Conservation (phyloP, 2,113 vertebrate species). For the Parotia lawesii region DNA sequence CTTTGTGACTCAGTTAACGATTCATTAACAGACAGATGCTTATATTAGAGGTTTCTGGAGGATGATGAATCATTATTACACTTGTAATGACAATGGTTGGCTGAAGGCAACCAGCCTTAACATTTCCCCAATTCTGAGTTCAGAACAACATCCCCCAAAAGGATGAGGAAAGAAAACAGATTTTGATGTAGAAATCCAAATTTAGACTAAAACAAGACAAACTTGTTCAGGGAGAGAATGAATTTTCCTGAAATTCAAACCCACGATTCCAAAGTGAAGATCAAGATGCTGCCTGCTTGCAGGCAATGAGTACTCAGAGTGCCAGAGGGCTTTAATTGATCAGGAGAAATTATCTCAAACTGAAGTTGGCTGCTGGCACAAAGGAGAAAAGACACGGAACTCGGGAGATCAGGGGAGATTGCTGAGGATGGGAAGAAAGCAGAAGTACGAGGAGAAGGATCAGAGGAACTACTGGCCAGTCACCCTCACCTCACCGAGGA, state of each 20-base stretch:
- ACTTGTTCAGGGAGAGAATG: not conserved
- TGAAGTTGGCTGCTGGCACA: not conserved
- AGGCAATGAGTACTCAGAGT: not conserved
- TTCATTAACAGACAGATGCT: slow-evolving; percentile 14
- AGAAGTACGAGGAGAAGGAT: not conserved
- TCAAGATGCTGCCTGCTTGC: not conserved
- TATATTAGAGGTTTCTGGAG: not conserved
- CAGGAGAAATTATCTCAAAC: not conserved
- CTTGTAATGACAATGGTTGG: not conserved
- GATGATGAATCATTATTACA: not conserved
- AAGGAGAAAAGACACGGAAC: not conserved
- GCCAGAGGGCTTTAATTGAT: not conserved
- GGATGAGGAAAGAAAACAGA: not conserved
- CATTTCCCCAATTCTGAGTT: not conserved
- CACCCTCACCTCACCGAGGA: not conserved
- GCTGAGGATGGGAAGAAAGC: not conserved
- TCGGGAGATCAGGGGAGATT: not conserved
- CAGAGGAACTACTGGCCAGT: not conserved
- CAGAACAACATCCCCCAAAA: not conserved
- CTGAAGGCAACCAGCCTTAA: not conserved
- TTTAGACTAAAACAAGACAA: not conserved
- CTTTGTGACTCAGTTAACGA: not conserved
- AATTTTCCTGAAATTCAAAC: not conserved
- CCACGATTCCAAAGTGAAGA: not conserved
- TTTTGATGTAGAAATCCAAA: not conserved